Evolutionary conservation across 1,140 invertebrate genomes (phyloP).

Genomic region (Bombus superbus): DNA sequence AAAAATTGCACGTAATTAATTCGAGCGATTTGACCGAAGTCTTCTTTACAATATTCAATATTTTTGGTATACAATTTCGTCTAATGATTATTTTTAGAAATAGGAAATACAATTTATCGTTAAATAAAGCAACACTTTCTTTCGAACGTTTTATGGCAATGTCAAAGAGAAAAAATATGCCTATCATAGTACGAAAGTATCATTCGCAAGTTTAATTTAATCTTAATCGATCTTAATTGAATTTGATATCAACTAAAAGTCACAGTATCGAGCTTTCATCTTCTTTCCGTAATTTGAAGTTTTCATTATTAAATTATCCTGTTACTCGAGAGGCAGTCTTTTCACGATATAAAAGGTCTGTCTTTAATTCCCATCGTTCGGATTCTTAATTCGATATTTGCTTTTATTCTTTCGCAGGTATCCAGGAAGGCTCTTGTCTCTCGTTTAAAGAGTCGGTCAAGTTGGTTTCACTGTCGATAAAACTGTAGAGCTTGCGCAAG

Average conservation of each 20-base stretch:
- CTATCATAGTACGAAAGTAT: neutral
- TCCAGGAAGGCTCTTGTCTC: neutral
- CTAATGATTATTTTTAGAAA: neutral
- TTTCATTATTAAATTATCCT: neutral
- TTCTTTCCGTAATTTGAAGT: neutral
- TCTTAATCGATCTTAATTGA: slow-evolving; percentile 1
- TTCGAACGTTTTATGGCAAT: neutral
- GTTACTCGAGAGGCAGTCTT: neutral
- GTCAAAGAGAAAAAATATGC: neutral
- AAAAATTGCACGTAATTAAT: neutral
- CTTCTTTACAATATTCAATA: neutral
- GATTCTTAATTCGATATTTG: slow-evolving; percentile 16
- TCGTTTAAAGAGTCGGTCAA: neutral
- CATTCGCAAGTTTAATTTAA: neutral
- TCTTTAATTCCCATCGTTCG: neutral
- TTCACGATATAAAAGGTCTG: too few relatives aligned
- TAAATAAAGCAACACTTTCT: neutral
- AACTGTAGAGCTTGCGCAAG: neutral
- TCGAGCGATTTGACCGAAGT: neutral
- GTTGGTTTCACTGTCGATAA: slow-evolving; percentile 32
- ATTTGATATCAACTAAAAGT: neutral
- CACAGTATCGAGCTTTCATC: neutral
- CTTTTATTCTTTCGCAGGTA: neutral
- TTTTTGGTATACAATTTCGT: neutral
- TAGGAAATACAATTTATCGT: neutral